These are phyloP conservation scores for Zalophus californianus DNA, from an alignment of 2,797 vertebrate species.

Conservation along the genomic window DNA sequence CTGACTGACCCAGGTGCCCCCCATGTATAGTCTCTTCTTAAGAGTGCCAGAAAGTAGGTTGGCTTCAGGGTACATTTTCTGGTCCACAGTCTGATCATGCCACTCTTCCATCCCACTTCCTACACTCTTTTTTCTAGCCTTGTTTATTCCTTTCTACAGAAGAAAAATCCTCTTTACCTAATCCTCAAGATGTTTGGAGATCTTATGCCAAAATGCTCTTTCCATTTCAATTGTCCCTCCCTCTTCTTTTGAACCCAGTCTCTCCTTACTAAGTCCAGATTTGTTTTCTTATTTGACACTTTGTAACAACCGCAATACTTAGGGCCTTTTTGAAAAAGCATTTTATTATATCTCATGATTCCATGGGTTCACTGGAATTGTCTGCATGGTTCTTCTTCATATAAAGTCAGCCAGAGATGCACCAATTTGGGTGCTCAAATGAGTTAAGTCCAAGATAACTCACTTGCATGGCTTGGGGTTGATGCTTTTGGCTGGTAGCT, in stretches of 20 bases:
- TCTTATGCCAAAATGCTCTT: neutral
- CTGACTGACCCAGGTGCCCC: too few species aligned
- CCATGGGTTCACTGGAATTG: neutral
- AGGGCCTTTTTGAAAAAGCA: neutral
- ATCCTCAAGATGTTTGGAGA: neutral
- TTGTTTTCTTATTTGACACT: neutral
- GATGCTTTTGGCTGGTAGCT: neutral
- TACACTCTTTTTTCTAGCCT: neutral
- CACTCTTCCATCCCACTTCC: neutral
- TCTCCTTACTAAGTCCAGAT: neutral
- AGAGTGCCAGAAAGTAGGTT: neutral
- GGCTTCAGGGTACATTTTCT: neutral
- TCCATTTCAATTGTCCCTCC: neutral
- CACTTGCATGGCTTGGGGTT: neutral
- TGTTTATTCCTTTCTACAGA: neutral
- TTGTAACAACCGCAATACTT: neutral
- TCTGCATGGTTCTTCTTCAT: neutral
- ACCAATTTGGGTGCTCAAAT: neutral
- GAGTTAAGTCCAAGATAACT: neutral
- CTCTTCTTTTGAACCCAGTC: neutral
- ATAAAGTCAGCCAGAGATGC: neutral
- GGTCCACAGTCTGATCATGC: too few species aligned
- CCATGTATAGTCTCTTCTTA: neutral
- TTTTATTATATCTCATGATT: neutral
- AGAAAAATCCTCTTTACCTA: neutral